These are phyloP conservation scores for Amiota mariae DNA, from an alignment of 2,888 invertebrate genomes.

Conservation along the genomic window DNA sequence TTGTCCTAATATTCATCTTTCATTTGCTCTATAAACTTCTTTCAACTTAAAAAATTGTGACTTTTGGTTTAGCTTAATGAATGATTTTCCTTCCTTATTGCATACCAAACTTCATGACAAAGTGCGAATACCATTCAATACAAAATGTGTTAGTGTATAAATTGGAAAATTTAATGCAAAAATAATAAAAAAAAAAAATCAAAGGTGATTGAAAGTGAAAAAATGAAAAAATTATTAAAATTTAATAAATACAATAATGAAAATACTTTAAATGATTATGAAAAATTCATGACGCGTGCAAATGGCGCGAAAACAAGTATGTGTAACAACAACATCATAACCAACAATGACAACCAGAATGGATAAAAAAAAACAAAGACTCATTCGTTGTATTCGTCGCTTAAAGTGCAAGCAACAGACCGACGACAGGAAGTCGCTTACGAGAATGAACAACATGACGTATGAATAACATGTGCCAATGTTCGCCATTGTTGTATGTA, in stretches of 20 bases:
- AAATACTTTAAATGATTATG: slow-evolving; percentile 67
- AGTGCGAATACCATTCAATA: too few species aligned
- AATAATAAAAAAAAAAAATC: too few species aligned
- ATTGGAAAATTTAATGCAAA: too few species aligned
- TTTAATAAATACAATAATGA: slow-evolving; percentile 49
- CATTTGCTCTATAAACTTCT: too few species aligned
- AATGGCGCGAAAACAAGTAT: slow-evolving; percentile 66
- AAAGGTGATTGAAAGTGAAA: too few species aligned
- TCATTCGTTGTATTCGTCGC: slow-evolving; percentile 50
- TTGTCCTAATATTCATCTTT: too few species aligned
- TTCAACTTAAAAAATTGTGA: too few species aligned
- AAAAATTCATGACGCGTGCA: slow-evolving; percentile 66
- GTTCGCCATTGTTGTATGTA: slow-evolving; percentile 38
- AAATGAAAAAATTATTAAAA: slow-evolving; percentile 6
- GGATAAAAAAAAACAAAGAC: slow-evolving; percentile 2
- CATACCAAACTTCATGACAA: too few species aligned
- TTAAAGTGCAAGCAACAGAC: slow-evolving; percentile 46
- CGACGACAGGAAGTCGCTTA: slow-evolving; percentile 13
- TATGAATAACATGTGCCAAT: slow-evolving; percentile 28
- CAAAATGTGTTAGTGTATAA: too few species aligned
- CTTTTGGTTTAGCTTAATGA: too few species aligned
- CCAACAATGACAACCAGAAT: slow-evolving; percentile 12
- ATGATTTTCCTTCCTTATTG: too few species aligned
- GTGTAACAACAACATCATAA: slow-evolving; percentile 36
- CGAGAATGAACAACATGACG: slow-evolving; percentile 13